Evolutionary conservation across 2,113 vertebrate genomes (phyloP).

Genomic region (Notechis scutatus): DNA sequence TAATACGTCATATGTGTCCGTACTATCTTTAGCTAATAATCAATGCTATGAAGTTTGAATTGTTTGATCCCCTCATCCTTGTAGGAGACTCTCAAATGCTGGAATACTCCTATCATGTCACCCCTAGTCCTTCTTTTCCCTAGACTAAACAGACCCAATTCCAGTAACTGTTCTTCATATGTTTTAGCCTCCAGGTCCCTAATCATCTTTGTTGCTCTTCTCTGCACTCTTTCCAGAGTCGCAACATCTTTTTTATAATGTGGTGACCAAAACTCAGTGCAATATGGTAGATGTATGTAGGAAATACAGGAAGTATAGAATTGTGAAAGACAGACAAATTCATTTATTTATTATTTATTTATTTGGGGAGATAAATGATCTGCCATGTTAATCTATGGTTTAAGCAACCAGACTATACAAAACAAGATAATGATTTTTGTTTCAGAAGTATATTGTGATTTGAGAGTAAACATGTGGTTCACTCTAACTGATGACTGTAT

Average conservation of each 20-base stretch:
- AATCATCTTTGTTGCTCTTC: not conserved
- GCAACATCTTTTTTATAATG: not conserved
- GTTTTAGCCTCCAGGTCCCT: not conserved
- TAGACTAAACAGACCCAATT: not conserved
- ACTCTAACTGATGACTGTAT: not conserved
- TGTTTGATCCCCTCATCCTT: not conserved
- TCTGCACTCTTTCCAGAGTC: not conserved
- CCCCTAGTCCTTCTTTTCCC: not conserved
- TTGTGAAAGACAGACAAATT: not conserved
- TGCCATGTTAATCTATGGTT: not conserved
- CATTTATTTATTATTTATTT: not conserved
- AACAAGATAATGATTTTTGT: not conserved
- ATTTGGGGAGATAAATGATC: not conserved
- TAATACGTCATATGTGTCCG: not conserved
- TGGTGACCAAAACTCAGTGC: not conserved
- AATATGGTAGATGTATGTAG: not conserved
- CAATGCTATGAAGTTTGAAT: not conserved
- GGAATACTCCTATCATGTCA: not conserved
- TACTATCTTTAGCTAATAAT: not conserved
- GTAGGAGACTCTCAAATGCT: not conserved
- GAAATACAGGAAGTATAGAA: not conserved
- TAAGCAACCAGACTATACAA: not conserved
- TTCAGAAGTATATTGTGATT: not conserved
- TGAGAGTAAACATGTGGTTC: not conserved
- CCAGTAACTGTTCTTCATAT: not conserved